A percentile compares a stretch with the other conserved stretches of the same genome.
Conservation (phyloP, 2,113 vertebrate genomes). For the Corythornis cristatus region DNA sequence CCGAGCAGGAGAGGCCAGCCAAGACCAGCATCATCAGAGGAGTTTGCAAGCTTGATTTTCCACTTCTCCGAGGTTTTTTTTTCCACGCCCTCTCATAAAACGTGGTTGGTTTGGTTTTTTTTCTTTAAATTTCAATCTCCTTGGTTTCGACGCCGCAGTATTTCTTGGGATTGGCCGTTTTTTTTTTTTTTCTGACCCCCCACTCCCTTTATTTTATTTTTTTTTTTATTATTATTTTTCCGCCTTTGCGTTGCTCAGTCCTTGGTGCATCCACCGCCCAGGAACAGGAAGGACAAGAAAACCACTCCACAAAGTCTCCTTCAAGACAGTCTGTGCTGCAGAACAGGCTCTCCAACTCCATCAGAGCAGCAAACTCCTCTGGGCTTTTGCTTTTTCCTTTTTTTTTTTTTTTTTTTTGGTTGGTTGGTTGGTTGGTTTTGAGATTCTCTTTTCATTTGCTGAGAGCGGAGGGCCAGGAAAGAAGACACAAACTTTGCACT, state of each 20-base stretch:
- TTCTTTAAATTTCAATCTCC: conserved; percentile 14
- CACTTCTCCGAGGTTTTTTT: conserved; percentile 29
- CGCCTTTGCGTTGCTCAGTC: conserved; percentile 47
- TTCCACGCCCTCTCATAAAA: conserved; percentile 36
- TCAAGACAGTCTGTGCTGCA: conserved; percentile 50
- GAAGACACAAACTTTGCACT: conserved; percentile 66
- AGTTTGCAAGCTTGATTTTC: conserved; percentile 61
- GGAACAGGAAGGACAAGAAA: conserved; percentile 65
- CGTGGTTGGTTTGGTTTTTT: neutral
- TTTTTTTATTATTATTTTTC: neutral
- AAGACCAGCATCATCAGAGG: conserved; percentile 53
- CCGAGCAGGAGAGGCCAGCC: conserved; percentile 22
- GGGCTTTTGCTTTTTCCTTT: neutral
- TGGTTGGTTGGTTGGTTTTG: no score
- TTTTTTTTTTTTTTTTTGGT: no score
- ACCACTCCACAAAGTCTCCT: conserved; percentile 48
- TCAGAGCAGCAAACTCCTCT: conserved; percentile 32
- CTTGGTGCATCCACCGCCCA: conserved; percentile 54
- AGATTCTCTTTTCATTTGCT: neutral
- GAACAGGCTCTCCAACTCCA: conserved; percentile 33
- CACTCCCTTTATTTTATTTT: neutral
- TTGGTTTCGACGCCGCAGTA: conserved; percentile 59
- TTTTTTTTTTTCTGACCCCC: neutral
- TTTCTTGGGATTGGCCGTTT: conserved; percentile 35
- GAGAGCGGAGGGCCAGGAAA: neutral